phyloP scores from a whole-genome alignment of 2,888 invertebrate genomes.

The Podotricha telesiphe region DNA sequence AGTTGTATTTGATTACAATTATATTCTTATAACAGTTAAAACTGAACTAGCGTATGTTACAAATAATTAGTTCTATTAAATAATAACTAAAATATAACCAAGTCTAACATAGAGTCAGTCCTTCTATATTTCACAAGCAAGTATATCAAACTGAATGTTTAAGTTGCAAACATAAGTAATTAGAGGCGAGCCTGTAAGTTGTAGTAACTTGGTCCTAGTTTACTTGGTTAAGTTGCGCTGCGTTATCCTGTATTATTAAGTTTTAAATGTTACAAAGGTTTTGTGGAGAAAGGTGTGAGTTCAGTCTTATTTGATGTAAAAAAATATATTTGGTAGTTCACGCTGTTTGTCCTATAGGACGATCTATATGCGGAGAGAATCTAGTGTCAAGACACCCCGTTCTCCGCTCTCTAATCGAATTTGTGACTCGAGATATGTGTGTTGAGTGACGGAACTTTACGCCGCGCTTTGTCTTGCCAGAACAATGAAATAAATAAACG shows the following conservation, averaged over 20 bases:
- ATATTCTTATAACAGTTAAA: too few species aligned
- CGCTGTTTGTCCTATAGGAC: too few species aligned
- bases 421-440: too few species aligned
- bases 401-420: too few species aligned
- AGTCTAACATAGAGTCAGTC: background rate
- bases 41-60: too few species aligned
- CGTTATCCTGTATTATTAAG: constrained; percentile 14
- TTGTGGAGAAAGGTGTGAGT: background rate
- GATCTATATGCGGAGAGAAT: too few species aligned
- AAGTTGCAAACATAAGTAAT: constrained; percentile 43
- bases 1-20: too few species aligned
- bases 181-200: constrained; percentile 32
- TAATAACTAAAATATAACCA: background rate
- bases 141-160: constrained; percentile 36
- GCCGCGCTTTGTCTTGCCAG: too few species aligned
- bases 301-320: background rate
- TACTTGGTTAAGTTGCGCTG: constrained; percentile 6
- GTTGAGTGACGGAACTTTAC: too few species aligned
- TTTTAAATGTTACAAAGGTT: background rate
- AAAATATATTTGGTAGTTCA: too few species aligned
- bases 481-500: too few species aligned
- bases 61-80: background rate
- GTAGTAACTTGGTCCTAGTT: constrained; percentile 19
- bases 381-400: too few species aligned
- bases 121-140: constrained; percentile 19